Conservation (phyloP, 2,113 vertebrate species). For the Notothenia rossii region DNA sequence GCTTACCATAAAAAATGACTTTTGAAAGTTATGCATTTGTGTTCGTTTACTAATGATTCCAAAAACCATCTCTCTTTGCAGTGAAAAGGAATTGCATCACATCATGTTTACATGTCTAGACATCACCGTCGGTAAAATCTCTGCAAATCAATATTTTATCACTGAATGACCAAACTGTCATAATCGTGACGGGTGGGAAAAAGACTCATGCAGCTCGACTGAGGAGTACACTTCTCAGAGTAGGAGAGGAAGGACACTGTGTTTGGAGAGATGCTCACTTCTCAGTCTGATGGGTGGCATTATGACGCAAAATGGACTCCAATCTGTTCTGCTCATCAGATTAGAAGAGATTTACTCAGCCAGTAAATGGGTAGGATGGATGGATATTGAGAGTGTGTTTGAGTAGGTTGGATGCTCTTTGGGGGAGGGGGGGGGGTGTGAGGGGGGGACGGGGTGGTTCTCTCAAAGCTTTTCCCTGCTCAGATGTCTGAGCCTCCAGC, state of each 20-base stretch:
- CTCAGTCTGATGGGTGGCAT: constrained; percentile 8
- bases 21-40: neutral
- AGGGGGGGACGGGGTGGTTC: constrained; percentile 33
- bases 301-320: constrained; percentile 67
- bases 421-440: constrained; percentile 45
- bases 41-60: neutral
- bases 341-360: constrained; percentile 70
- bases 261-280: constrained; percentile 19
- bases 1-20: neutral
- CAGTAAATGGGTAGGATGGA: constrained; percentile 75
- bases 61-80: neutral
- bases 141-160: constrained; percentile 44
- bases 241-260: neutral
- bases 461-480: constrained; percentile 53
- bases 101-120: constrained; percentile 38
- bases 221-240: neutral
- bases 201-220: neutral
- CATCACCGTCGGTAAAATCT: constrained; percentile 9
- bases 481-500: constrained; percentile 24
- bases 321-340: constrained; percentile 75
- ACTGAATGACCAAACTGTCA: constrained; percentile 22
- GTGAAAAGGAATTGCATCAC: constrained; percentile 7
- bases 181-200: constrained; percentile 28
- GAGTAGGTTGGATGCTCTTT: constrained; percentile 66
- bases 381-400: constrained; percentile 76